Evolutionary conservation across 2,888 invertebrate species (phyloP), one percentile per base, ranked within the genome.

Genomic region (Agrochola litura): DNA sequence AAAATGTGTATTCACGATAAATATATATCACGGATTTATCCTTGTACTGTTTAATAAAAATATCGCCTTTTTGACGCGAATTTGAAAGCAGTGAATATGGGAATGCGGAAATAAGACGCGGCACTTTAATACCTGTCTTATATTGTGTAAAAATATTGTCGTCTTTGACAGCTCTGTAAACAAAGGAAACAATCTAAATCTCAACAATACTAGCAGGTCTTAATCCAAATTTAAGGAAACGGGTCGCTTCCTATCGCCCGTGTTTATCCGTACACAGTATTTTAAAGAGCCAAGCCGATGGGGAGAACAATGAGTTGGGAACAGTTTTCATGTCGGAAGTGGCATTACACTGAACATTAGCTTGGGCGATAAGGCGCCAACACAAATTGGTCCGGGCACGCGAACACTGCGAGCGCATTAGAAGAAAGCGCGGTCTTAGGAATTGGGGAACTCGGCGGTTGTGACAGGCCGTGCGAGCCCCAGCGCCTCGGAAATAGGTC

Each of bases 241-340:
- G 74, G 85, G 88, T 90, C 79, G 90, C 92, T 92, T 91, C 90
- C 89, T 87, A 89, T 88, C 86, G 77, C 79, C 81, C 65, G 81
- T 90, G 87, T 90, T 91, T 91, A 90, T 86, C 85, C 90, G 88
- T 89, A 89, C 89, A 89, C 89, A 91, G 89, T 91, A 89, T 90
- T 92, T 91, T 91, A 92, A 92, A 92, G 90, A 91, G 87, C 88
- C 86, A 82, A 89, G 86, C 78, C 79, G 80, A 88, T 90, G 86
- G 88, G 83, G 88, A 90, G 91, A 92, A 95, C 93, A 94, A 94
- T 93, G 92, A 92, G 92, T 92, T 92, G 89, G 83, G 92, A 94
- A 92, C 93, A 93, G 95, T 94, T 95, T 95, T 94, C 95, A 94
- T 95, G 96, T 95, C 96, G 96, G 96, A 96, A 96, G 94, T 93